Evolutionary conservation across 2,113 vertebrate species (phyloP), one percentile per base, ranked within the genome.

Genomic region (Menura novaehollandiae): DNA sequence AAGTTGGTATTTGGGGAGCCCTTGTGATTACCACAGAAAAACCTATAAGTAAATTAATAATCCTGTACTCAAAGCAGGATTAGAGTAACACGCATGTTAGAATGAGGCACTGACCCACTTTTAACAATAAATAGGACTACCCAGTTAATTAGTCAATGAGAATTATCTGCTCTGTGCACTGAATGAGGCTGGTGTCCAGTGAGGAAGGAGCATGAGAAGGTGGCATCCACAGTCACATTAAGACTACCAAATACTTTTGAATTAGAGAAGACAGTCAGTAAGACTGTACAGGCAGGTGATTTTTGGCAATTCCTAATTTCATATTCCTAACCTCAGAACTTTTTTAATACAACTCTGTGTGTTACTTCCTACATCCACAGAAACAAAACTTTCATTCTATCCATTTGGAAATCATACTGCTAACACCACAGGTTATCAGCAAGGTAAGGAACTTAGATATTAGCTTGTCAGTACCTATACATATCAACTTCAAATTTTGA

Each of bases 21-120:
- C 56, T 82, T 78, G 74, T 43, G 83, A 96, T 84, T 78, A 78
- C 60, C 79, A 91, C 41, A 89, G 92, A 62, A 96, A 95, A 92
- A 92, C 80, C 93, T 84, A 0, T 92, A 93, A 95, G 92, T 39
- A 95, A 96, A 95, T 95, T 97, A 95, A 96, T 88, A 95, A 96
- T 96, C 95, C 93, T 30, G 49, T 75, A 89, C 49, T 92, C 85
- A 95, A 67, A 96, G 83, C 49, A 78, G 96, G 95, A 96, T 96
- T 97, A 96, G 83, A 93, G 83, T 66, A 94, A 73, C 87, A 58
- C n/a, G 3, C 83, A 95, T 59, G 79, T 77, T 94, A 93, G 95
- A 96, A 94, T 24, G 77, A 96, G 91, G 95, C 93, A 86, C 58
- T 95, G 96, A 96, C 95, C 95, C 96, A 97, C 96, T 96, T 96